Base-by-base conservation (phyloP, 2,888 invertebrate species). In the Silvanus unidentatus region DNA sequence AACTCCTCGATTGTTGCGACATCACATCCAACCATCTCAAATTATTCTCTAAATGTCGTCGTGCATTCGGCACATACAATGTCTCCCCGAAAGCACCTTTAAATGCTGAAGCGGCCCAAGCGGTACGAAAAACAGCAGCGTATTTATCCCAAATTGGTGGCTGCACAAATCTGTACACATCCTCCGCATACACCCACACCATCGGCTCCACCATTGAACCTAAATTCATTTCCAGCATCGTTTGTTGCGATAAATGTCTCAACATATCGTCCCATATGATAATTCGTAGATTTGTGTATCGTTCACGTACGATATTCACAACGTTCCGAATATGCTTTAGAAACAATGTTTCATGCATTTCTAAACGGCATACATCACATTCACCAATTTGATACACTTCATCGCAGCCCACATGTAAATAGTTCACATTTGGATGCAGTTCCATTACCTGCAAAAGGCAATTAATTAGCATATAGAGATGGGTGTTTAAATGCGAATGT, bases 211-310 rank as follows among this genome's bases (percentile, higher is more conserved):
- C 85, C 30, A 84, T 71, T 27, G 74, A 72, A 1, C 83, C 82
- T 11, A 88, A 73, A 34, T 78, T 77, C 16, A 77, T 77, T 48
- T 79, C 78, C 44, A 79, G 73, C 69, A 84, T 72, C 48, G 76
- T 75, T 48, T 77, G 76, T 37, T 78, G 68, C 1, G 79, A 74
- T 53, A 84, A 73, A 55, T 81, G 80, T 1, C 87, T 70, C 43
- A 88, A 67, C 86, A 88, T 88, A 64, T 88, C 88, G 60, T 88
- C 88, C 88, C 88, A 88, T 59, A 88, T 81, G 45, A 88, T 79
- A 1, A 83, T 74, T 11, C 75, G 76, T 13, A 84, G 64, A 12
- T 74, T 70, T 0, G 78, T 76, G 70, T 81, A 79, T 39, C 75
- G 77, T 8, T 72, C 70, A 36, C 76, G 77, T 10, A 87, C 76